Evolutionary conservation across 2,113 vertebrate genomes (phyloP).

Genomic region (Delphinapterus leucas): DNA sequence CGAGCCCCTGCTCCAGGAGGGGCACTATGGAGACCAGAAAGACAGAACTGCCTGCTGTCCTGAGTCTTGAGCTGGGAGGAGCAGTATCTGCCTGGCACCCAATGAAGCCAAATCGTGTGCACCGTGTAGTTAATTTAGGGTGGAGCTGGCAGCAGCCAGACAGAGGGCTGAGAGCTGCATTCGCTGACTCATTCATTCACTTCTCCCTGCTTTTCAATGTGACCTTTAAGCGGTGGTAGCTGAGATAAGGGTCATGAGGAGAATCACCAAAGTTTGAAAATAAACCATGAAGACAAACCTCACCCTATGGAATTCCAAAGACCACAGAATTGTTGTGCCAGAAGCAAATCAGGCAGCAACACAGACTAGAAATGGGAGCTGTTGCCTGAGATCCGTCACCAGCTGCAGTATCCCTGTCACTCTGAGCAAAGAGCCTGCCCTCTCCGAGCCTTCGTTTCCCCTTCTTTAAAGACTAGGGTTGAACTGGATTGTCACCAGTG

Average conservation of each 20-base stretch:
- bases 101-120: background rate
- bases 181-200: background rate
- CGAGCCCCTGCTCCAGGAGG: background rate
- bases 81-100: background rate
- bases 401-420: background rate
- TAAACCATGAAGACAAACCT: background rate
- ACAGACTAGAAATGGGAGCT: background rate
- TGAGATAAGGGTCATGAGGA: background rate
- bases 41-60: background rate
- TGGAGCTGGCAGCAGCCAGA: background rate
- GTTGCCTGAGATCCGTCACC: conserved; percentile 40
- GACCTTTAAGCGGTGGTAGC: background rate
- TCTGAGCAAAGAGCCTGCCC: background rate
- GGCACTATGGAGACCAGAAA: background rate
- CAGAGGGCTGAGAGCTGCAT: background rate
- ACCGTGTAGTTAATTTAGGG: background rate
- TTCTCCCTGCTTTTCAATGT: background rate
- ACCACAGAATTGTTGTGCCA: background rate
- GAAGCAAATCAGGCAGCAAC: background rate
- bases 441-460: conserved; percentile 36
- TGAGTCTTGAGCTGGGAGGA: background rate
- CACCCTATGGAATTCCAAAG: background rate
- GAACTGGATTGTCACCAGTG: conserved; percentile 28
- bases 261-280: conserved; percentile 7
- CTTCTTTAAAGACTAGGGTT: conserved; percentile 29